Conservation (phyloP, 2,888 invertebrate species). For the Rugalucina vietnamica region DNA sequence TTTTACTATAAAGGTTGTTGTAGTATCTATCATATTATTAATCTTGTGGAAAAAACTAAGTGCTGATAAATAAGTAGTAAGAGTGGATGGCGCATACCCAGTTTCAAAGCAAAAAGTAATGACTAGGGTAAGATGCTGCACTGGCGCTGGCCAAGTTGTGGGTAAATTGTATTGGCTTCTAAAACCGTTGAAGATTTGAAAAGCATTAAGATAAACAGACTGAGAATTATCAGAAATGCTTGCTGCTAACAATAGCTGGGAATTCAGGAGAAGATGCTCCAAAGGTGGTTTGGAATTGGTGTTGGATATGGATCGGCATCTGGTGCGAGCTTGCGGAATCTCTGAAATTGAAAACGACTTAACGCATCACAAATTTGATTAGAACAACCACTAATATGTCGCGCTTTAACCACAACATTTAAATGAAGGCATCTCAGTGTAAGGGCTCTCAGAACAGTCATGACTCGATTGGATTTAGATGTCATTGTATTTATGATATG, state of each 20-base stretch:
- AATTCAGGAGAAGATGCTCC: not conserved
- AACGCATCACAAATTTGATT: not conserved
- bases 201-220: not conserved
- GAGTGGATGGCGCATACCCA: not conserved
- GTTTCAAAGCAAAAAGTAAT: not conserved
- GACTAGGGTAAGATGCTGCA: not conserved
- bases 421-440: not conserved
- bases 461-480: conserved; percentile 2
- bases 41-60: not conserved
- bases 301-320: not conserved
- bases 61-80: not conserved
- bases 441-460: not conserved
- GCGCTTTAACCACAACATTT: not conserved
- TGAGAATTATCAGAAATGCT: not conserved
- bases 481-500: conserved; percentile 26
- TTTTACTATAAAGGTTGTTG: not conserved
- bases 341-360: not conserved
- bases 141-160: not conserved
- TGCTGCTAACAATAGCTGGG: not conserved
- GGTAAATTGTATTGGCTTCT: not conserved
- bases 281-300: not conserved
- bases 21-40: not conserved
- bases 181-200: not conserved
- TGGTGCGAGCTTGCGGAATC: too few relatives aligned
- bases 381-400: not conserved